phyloP scores from a whole-genome alignment of 2,888 invertebrate genomes.

The Hesperia comma region DNA sequence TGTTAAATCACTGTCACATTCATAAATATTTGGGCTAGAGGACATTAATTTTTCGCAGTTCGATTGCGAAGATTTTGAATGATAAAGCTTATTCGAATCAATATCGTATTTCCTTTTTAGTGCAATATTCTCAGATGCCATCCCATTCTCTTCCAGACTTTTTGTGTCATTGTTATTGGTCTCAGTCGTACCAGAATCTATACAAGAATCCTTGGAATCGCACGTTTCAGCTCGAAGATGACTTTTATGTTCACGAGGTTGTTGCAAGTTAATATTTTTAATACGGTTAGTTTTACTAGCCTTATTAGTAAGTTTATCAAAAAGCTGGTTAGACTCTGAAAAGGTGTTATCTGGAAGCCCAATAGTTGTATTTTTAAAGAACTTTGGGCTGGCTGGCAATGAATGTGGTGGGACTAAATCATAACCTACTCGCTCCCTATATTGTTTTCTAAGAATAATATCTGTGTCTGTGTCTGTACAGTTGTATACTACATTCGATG shows the following conservation, averaged over 20 bases:
- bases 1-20: background rate
- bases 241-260: background rate
- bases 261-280: slow-evolving; percentile 16
- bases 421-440: slow-evolving; percentile 54
- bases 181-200: background rate
- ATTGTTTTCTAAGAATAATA: slow-evolving; percentile 54
- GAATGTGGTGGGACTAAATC: slow-evolving; percentile 52
- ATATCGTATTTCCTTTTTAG: background rate
- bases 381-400: slow-evolving; percentile 58
- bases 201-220: background rate
- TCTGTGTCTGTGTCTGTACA: slow-evolving; percentile 46
- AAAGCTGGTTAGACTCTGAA: slow-evolving; percentile 10
- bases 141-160: background rate
- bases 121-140: background rate
- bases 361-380: slow-evolving; percentile 65
- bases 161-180: background rate
- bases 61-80: background rate
- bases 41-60: background rate
- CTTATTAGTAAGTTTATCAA: slow-evolving; percentile 16
- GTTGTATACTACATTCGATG: background rate
- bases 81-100: background rate
- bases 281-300: slow-evolving; percentile 15
- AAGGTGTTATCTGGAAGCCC: slow-evolving; percentile 38
- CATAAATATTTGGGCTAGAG: background rate
- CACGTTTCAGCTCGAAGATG: background rate